phyloP scores from a whole-genome alignment of 2,797 vertebrate genomes.

The Ctenosaura bakeri region DNA sequence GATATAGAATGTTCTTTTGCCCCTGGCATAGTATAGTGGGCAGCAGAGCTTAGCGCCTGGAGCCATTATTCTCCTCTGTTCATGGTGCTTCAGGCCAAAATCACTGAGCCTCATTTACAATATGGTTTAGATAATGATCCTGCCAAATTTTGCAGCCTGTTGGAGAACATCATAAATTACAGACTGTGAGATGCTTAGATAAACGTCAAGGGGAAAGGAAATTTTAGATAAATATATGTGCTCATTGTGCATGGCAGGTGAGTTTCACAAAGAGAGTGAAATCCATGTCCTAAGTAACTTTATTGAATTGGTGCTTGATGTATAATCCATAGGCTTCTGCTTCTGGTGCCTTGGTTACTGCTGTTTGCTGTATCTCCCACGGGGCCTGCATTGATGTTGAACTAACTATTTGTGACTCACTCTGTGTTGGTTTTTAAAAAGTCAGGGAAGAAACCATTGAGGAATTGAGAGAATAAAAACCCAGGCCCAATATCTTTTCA shows the following conservation, averaged over 20 bases:
- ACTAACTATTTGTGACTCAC: neutral
- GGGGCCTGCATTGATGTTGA: neutral
- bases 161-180: neutral
- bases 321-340: neutral
- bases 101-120: neutral
- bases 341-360: neutral
- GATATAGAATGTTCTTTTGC: neutral
- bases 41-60: neutral
- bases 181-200: neutral
- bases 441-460: neutral
- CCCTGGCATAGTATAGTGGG: neutral
- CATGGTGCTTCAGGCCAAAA: neutral
- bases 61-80: constrained; percentile 2
- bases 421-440: neutral
- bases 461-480: neutral
- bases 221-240: constrained; percentile 17
- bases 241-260: constrained; percentile 11
- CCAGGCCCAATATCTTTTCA: neutral
- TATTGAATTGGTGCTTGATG: constrained; percentile 10
- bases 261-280: constrained; percentile 9
- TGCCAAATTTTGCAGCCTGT: neutral
- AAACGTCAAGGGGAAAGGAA: neutral
- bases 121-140: constrained; percentile 9
- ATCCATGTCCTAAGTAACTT: constrained; percentile 18
- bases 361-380: neutral